Conservation (phyloP, 2,888 invertebrate genomes). For the Colletes collaris region DNA sequence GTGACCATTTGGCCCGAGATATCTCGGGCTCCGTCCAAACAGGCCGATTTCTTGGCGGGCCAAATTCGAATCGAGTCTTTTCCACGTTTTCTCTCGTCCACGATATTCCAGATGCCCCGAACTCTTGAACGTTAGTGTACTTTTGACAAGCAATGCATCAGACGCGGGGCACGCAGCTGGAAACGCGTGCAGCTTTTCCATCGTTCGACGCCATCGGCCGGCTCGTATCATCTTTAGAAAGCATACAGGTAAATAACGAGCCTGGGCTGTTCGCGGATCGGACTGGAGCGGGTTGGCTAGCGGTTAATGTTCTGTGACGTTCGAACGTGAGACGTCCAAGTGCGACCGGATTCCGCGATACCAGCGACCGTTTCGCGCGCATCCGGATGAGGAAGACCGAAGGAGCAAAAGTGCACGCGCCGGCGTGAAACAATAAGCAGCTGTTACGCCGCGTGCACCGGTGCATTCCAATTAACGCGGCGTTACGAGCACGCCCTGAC, state of each 20-base stretch:
- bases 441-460: constrained; percentile 40
- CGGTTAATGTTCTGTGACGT: constrained; percentile 62
- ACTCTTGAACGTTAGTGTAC: no score
- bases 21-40: no score
- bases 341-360: constrained; percentile 61
- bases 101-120: no score
- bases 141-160: no score
- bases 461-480: constrained; percentile 56
- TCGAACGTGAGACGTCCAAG: constrained; percentile 51
- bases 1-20: no score
- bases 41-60: no score
- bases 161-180: background rate
- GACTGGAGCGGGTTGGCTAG: constrained; percentile 38
- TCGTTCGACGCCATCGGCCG: background rate
- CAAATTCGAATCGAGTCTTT: no score
- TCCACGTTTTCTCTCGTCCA: no score
- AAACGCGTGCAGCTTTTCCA: constrained; percentile 3
- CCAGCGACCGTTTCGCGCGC: constrained; percentile 57
- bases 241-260: constrained; percentile 41
- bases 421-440: constrained; percentile 48
- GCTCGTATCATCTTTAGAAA: constrained; percentile 53
- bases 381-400: constrained; percentile 53
- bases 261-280: background rate
- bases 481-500: constrained; percentile 19
- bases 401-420: constrained; percentile 43